Conservation (phyloP, 2,888 invertebrate genomes). For the Acrocyrtus sp. region DNA sequence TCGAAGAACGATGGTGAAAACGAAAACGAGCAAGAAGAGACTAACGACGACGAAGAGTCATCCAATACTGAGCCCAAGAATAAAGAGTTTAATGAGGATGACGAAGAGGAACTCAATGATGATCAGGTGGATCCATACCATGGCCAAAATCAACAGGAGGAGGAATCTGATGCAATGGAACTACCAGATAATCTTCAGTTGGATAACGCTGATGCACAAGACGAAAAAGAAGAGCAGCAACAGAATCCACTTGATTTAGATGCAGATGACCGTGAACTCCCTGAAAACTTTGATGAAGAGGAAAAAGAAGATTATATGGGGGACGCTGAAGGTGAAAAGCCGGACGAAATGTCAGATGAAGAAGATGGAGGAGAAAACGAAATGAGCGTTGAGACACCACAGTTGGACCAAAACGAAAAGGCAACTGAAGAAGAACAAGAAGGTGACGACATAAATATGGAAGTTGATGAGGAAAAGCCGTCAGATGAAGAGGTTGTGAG, state of each 20-base stretch:
- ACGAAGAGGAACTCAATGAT: constrained; percentile 69
- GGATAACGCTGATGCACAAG: constrained; percentile 77
- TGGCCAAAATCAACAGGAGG: constrained; percentile 78
- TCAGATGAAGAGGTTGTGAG: constrained; percentile 66
- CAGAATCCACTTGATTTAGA: constrained; percentile 90
- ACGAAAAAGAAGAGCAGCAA: constrained; percentile 72
- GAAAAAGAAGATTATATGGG: constrained; percentile 70
- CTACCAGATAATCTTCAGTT: constrained; percentile 87
- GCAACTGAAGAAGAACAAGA: constrained; percentile 63
- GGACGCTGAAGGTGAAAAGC: constrained; percentile 68
- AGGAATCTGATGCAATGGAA: constrained; percentile 88
- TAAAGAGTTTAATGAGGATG: constrained; percentile 66
- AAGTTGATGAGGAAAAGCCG: constrained; percentile 65
- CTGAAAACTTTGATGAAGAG: constrained; percentile 64
- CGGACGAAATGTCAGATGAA: constrained; percentile 66
- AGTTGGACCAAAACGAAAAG: constrained; percentile 67
- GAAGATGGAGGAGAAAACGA: constrained; percentile 67
- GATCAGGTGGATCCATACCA: constrained; percentile 78
- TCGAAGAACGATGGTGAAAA: constrained; percentile 61
- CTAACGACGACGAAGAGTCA: constrained; percentile 48
- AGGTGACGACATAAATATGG: constrained; percentile 64
- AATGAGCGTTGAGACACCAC: constrained; percentile 68
- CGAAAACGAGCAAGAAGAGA: constrained; percentile 64
- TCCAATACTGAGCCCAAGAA: constrained; percentile 14
- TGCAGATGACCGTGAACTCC: constrained; percentile 58